phyloP scores from a whole-genome alignment of 2,888 invertebrate genomes.

The Hypercompe scribonia region DNA sequence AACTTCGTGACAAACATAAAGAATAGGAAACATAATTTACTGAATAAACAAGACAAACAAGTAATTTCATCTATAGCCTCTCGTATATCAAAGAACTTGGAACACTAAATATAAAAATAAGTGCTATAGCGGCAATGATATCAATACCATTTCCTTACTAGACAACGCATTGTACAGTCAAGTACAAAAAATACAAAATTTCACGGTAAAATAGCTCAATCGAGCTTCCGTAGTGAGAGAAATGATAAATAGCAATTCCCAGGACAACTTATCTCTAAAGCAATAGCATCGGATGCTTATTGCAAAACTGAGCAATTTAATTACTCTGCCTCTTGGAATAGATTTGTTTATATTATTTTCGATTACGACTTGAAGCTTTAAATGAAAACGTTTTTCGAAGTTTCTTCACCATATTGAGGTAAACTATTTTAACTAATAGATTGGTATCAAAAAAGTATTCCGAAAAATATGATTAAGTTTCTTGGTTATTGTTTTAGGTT shows the following conservation, averaged over 20 bases:
- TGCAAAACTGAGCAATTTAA: constrained; percentile 29
- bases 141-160: not conserved
- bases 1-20: no score
- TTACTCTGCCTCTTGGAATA: constrained; percentile 15
- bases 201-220: constrained; percentile 54
- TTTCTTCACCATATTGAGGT: not conserved
- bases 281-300: constrained; percentile 35
- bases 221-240: constrained; percentile 41
- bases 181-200: constrained; percentile 47
- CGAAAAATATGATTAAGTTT: no score
- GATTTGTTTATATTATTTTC: constrained; percentile 20
- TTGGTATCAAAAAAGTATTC: no score
- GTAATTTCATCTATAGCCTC: no score
- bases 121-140: not conserved
- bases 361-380: constrained; percentile 5
- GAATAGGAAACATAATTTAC: no score
- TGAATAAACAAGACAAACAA: no score
- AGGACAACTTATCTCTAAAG: constrained; percentile 55
- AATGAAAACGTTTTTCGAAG: constrained; percentile 2
- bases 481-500: no score
- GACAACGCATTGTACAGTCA: not conserved
- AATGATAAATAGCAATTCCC: constrained; percentile 55
- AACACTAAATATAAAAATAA: not conserved
- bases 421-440: not conserved
- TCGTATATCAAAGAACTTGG: not conserved